Conservation (phyloP, 1,140 invertebrate species). For the Drosophila prosaltans region DNA sequence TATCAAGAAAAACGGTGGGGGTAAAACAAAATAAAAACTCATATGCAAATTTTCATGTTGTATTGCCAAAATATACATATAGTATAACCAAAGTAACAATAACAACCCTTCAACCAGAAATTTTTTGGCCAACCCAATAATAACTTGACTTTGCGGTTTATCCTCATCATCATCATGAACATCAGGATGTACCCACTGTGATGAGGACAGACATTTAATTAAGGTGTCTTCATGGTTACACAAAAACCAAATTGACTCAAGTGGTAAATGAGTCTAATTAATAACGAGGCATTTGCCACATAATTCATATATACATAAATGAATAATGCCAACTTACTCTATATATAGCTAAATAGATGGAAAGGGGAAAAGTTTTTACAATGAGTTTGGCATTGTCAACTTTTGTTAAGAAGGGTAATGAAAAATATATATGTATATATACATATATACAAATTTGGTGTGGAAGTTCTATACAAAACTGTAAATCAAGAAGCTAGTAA, state of each 20-base stretch:
- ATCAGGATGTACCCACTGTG: slow-evolving; percentile 24
- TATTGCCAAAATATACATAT: slow-evolving; percentile 47
- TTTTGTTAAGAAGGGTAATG: too few species aligned
- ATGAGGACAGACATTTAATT: slow-evolving; percentile 76
- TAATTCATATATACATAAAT: slow-evolving; percentile 59
- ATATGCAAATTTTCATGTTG: slow-evolving; percentile 53
- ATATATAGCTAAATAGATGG: not conserved
- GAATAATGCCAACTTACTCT: slow-evolving; percentile 7
- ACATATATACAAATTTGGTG: too few species aligned
- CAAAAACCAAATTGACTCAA: slow-evolving; percentile 45
- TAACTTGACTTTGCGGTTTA: slow-evolving; percentile 71
- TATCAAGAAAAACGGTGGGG: slow-evolving; percentile 16
- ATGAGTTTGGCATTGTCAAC: too few species aligned
- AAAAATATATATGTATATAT: too few species aligned
- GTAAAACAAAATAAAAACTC: slow-evolving; percentile 46
- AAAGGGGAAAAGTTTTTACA: too few species aligned
- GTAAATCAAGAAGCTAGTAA: too few species aligned
- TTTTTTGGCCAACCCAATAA: slow-evolving; percentile 44
- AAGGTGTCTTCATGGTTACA: slow-evolving; percentile 80
- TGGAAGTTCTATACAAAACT: too few species aligned
- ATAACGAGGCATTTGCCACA: slow-evolving; percentile 81
- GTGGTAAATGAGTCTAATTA: slow-evolving; percentile 82
- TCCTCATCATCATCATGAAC: slow-evolving; percentile 26
- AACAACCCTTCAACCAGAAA: slow-evolving; percentile 31
- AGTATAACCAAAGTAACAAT: slow-evolving; percentile 21